Evolutionary conservation across 92 coral and sea anemone species (phyloP).

Genomic region (Epizoanthus fatuus): DNA sequence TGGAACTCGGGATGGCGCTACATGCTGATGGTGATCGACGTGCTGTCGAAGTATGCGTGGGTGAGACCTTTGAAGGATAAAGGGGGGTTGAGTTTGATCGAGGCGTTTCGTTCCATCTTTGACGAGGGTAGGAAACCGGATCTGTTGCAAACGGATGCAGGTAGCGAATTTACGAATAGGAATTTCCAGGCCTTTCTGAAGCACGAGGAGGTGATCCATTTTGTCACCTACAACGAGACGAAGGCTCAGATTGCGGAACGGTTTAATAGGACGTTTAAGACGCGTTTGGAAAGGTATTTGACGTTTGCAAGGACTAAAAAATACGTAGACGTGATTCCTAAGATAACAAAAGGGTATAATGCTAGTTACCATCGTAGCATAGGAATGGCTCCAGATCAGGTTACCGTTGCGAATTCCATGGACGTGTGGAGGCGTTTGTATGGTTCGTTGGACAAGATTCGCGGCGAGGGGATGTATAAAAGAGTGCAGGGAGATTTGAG

Average conservation of each 20-base stretch:
- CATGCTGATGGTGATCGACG: background rate
- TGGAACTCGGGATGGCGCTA: background rate
- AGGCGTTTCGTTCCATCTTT: background rate
- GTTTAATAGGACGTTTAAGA: too few relatives aligned
- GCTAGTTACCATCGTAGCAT: slow-evolving; percentile 38
- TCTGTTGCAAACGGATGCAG: too few relatives aligned
- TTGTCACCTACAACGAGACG: too few relatives aligned
- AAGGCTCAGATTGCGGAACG: too few relatives aligned
- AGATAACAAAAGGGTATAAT: slow-evolving; percentile 15
- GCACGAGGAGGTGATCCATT: background rate
- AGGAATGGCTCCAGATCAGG: slow-evolving; percentile 16
- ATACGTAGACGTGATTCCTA: background rate
- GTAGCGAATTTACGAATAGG: too few relatives aligned
- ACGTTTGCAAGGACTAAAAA: background rate
- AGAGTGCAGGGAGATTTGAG: too few relatives aligned
- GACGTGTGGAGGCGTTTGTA: background rate
- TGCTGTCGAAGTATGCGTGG: background rate
- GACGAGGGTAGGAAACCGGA: background rate
- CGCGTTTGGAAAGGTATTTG: background rate
- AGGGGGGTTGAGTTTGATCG: background rate
- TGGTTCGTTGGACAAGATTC: background rate
- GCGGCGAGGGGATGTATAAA: too few relatives aligned
- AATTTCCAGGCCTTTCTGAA: background rate
- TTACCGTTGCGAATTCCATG: slow-evolving; percentile 13
- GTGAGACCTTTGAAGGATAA: background rate